Evolutionary conservation across 2,888 invertebrate genomes (phyloP).

Genomic region (Odontomyia ornata): DNA sequence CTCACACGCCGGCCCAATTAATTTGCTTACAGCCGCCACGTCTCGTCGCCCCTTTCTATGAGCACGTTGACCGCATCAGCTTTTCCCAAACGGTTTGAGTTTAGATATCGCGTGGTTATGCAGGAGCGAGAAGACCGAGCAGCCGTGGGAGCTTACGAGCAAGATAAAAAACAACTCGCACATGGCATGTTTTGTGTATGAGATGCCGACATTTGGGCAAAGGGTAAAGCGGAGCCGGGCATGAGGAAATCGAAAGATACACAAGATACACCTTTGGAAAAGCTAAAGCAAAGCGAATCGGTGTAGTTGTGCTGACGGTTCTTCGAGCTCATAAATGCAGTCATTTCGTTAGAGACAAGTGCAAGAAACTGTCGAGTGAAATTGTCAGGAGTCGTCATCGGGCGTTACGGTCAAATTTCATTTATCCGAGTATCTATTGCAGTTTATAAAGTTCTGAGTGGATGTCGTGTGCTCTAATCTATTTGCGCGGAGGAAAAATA

Average conservation of each 20-base stretch:
- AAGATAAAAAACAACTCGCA: constrained; percentile 14
- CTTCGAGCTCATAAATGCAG: background rate
- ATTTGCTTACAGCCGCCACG: background rate
- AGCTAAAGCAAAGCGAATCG: background rate
- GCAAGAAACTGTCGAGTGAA: no score
- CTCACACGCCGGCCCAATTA: constrained; percentile 38
- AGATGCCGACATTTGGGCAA: constrained; percentile 7
- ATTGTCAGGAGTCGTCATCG: background rate
- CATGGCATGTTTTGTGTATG: constrained; percentile 42
- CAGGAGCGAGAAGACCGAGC: constrained; percentile 28
- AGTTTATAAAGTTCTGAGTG: background rate
- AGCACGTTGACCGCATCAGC: constrained; percentile 15
- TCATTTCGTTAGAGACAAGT: background rate
- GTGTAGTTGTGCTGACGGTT: background rate
- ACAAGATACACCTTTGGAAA: constrained; percentile 26
- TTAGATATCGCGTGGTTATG: constrained; percentile 41
- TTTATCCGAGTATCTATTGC: background rate
- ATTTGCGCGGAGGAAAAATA: no score
- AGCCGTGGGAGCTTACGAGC: background rate
- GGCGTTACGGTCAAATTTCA: background rate
- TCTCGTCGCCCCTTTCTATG: background rate
- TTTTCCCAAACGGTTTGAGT: background rate
- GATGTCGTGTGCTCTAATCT: no score
- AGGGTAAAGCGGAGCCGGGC: background rate
- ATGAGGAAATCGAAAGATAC: constrained; percentile 36